Percentiles rank a stretch among this genome's conserved stretches.
These are phyloP conservation scores for Hymenochirus boettgeri DNA, from an alignment of 2,113 vertebrate species.

Conservation along the genomic window DNA sequence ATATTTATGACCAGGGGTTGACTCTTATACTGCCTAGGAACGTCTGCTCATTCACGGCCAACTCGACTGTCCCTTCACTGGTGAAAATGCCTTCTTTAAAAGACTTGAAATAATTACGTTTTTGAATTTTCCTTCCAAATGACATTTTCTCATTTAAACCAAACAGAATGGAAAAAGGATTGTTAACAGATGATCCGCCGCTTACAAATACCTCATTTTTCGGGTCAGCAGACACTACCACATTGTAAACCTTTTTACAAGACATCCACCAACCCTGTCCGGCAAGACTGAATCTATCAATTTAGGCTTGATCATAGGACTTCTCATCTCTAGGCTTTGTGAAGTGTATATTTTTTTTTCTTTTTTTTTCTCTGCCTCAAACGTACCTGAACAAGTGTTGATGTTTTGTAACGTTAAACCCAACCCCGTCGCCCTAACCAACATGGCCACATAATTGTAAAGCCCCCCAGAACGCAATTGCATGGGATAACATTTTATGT, in stretches of 20 bases:
- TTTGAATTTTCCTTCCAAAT: slow-evolving; percentile 41
- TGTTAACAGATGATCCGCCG: neutral
- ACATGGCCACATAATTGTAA: neutral
- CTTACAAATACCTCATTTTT: neutral
- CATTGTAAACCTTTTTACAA: neutral
- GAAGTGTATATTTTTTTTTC: neutral
- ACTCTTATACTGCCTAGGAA: no score
- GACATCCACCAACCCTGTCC: neutral
- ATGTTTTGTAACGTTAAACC: neutral
- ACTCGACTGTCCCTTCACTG: slow-evolving; percentile 28
- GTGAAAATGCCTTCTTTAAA: slow-evolving; percentile 36
- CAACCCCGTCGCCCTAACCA: neutral
- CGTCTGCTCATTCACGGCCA: slow-evolving; percentile 34
- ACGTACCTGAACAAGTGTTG: neutral
- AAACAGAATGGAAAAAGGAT: slow-evolving; percentile 23
- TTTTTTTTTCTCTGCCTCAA: neutral
- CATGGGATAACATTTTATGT: neutral
- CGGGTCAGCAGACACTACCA: neutral
- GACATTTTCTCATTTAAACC: slow-evolving; percentile 10
- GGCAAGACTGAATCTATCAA: no score
- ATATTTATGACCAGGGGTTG: no score
- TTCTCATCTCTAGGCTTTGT: neutral
- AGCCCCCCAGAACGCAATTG: neutral
- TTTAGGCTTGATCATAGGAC: neutral
- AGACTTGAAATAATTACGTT: slow-evolving; percentile 25